These are phyloP conservation scores for Emydocephalus ijimae DNA, from an alignment of 2,113 vertebrate species.

Conservation along the genomic window DNA sequence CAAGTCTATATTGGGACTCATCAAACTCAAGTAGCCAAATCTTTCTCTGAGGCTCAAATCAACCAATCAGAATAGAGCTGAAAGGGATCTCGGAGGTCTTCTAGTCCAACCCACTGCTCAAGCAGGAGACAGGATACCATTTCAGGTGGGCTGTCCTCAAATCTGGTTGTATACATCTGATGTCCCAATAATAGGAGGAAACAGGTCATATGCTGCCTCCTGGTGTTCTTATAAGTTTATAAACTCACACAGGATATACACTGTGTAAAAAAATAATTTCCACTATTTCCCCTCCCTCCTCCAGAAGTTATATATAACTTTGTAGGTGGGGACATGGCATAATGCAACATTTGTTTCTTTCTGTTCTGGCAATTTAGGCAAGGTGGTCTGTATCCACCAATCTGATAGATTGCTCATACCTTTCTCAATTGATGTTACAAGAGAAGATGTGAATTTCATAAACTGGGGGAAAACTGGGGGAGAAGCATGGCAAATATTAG, in stretches of 20 bases:
- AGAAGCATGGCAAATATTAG: neutral
- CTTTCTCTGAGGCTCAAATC: neutral
- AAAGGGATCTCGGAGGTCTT: no score
- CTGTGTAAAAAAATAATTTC: neutral
- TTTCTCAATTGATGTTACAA: neutral
- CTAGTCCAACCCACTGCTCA: no score
- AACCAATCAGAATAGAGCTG: no score
- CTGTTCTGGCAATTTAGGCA: neutral
- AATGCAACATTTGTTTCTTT: neutral
- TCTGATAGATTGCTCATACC: neutral
- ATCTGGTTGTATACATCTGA: neutral
- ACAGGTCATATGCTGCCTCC: neutral
- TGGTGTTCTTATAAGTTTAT: neutral
- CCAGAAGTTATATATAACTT: neutral
- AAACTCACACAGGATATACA: neutral
- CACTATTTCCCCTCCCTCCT: neutral
- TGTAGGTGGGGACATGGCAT: neutral
- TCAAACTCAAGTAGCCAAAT: neutral
- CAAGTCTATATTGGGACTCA: neutral
- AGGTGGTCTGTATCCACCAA: neutral
- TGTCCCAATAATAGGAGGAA: neutral
- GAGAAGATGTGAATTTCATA: neutral
- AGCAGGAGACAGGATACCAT: no score
- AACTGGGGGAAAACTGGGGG: neutral
- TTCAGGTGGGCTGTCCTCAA: neutral